Percentiles rank a stretch among this genome's conserved stretches.
These are phyloP conservation scores for Zonitis immaculata DNA, from an alignment of 2,888 invertebrate species.

Conservation along the genomic window DNA sequence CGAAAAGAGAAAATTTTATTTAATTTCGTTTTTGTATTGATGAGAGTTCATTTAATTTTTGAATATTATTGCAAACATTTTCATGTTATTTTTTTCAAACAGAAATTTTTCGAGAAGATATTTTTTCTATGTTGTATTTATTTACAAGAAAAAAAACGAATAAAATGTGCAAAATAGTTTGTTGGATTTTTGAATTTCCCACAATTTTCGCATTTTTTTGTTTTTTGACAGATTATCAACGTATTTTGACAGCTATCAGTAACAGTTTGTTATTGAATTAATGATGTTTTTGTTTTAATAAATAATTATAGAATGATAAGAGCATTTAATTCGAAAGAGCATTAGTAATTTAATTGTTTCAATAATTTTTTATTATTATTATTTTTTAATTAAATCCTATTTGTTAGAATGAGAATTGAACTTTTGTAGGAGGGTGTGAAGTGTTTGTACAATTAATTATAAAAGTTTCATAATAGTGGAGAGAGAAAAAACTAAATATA, in stretches of 20 bases:
- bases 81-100: slow-evolving; percentile 12
- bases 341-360: no score
- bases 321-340: no score
- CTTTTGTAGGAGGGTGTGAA: background rate
- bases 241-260: background rate
- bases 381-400: background rate
- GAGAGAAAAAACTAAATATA: background rate
- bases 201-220: background rate
- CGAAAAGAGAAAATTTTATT: background rate
- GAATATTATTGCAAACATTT: slow-evolving; percentile 21
- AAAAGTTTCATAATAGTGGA: no score
- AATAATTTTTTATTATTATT: no score
- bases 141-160: slow-evolving; percentile 18
- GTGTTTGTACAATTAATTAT: background rate
- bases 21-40: slow-evolving; percentile 11
- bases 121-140: slow-evolving; percentile 24
- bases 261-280: no score
- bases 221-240: background rate
- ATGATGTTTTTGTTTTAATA: no score
- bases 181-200: background rate
- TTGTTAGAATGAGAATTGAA: background rate
- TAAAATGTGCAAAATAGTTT: background rate
- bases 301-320: no score
- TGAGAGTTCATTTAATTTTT: slow-evolving; percentile 14
- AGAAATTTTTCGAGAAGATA: slow-evolving; percentile 17